phyloP scores from a whole-genome alignment of 2,888 invertebrate species.

The Epinotia ramella region DNA sequence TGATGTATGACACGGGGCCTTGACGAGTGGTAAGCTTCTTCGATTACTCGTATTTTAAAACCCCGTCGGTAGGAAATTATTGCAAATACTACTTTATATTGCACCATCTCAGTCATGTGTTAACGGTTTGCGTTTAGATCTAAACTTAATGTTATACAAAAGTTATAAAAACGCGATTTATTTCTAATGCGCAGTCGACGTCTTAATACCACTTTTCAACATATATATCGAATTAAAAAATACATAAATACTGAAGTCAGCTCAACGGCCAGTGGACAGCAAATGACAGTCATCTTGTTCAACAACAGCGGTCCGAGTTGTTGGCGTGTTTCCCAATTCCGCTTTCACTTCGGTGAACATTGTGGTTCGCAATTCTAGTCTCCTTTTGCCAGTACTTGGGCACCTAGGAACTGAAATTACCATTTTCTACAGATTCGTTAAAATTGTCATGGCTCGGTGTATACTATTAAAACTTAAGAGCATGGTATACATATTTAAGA shows the following conservation, averaged over 20 bases:
- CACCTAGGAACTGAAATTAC: neutral
- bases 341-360: neutral
- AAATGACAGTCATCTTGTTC: neutral
- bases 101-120: conserved; percentile 45
- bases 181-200: conserved; percentile 35
- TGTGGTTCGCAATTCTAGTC: too few species aligned
- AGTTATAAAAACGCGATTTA: conserved; percentile 39
- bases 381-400: neutral
- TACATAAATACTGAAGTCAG: neutral
- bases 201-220: conserved; percentile 6
- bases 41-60: conserved; percentile 16
- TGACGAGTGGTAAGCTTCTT: conserved; percentile 16
- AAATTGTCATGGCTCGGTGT: conserved; percentile 22
- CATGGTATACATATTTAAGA: neutral
- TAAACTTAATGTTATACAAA: conserved; percentile 44
- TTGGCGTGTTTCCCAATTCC: too few species aligned
- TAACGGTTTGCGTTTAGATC: conserved; percentile 43
- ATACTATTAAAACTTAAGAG: neutral
- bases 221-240: neutral
- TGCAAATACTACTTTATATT: conserved; percentile 41
- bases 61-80: conserved; percentile 36
- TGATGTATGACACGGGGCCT: conserved; percentile 29
- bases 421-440: conserved; percentile 9
- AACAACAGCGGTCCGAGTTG: too few species aligned
- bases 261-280: neutral